These are phyloP conservation scores for Typhlichthys eigenmanni DNA, from an alignment of 2,797 vertebrate species.

Conservation along the genomic window DNA sequence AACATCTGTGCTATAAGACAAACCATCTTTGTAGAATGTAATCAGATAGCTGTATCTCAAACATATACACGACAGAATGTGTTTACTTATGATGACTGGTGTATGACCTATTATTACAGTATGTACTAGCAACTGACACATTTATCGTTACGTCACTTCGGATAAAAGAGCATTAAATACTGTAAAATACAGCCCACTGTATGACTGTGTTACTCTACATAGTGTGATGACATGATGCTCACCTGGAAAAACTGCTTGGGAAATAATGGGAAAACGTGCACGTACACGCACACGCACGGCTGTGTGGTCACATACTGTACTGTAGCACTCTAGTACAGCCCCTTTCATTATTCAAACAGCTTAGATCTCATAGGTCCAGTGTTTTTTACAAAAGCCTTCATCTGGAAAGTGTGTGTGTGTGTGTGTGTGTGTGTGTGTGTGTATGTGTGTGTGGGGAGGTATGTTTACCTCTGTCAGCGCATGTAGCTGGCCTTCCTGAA, in stretches of 20 bases:
- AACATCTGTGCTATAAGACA: slow-evolving; percentile 7
- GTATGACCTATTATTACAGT: too few relatives aligned
- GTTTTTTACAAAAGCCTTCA: not conserved
- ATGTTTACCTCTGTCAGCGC: slow-evolving; percentile 94
- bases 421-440: slow-evolving; percentile 23
- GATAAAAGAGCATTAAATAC: not conserved
- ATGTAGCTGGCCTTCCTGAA: slow-evolving; percentile 97
- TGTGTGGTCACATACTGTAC: not conserved
- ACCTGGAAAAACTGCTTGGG: slow-evolving; percentile 21
- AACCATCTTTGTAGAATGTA: slow-evolving; percentile 20
- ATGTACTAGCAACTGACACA: not conserved
- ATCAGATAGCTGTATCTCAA: slow-evolving; percentile 27
- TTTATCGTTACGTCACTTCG: not conserved
- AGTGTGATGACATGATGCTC: slow-evolving; percentile 32
- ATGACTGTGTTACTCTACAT: slow-evolving; percentile 9
- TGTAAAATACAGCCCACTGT: slow-evolving; percentile 45
- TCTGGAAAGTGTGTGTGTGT: slow-evolving; percentile 9
- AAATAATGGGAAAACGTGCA: slow-evolving; percentile 7
- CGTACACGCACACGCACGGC: not conserved
- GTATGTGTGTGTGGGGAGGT: slow-evolving; percentile 11
- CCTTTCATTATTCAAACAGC: slow-evolving; percentile 23
- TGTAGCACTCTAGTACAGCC: not conserved
- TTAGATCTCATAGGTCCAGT: slow-evolving; percentile 6
- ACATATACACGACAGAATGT: slow-evolving; percentile 6
- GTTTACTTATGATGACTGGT: too few relatives aligned